Percentiles rank a stretch among this genome's conserved stretches.
These are phyloP conservation scores for Coptodon bakossiorum DNA, from an alignment of 2,113 vertebrate species.

Conservation along the genomic window DNA sequence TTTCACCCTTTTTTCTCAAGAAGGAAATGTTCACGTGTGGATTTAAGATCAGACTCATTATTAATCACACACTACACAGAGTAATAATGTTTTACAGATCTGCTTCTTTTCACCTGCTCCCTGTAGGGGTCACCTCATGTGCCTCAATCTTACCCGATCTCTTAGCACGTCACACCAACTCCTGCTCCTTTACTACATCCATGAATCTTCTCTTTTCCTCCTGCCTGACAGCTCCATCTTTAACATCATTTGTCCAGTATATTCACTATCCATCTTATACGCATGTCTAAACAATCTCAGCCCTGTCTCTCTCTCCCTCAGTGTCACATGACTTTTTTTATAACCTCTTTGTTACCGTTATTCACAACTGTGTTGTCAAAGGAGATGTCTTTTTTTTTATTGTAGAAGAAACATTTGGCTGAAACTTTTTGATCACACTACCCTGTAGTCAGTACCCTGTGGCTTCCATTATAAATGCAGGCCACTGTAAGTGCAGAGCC, in stretches of 20 bases:
- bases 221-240: no score
- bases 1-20: not conserved
- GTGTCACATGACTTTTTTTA: not conserved
- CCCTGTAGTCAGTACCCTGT: no score
- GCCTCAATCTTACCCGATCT: not conserved
- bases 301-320: no score
- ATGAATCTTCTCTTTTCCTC: no score
- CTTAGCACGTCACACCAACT: no score
- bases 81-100: not conserved
- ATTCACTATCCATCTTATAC: no score
- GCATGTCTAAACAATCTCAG: no score
- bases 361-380: not conserved
- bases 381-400: not conserved
- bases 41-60: not conserved
- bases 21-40: not conserved
- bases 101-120: not conserved
- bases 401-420: not conserved
- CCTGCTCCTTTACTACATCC: no score
- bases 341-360: not conserved
- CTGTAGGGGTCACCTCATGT: not conserved
- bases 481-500: no score
- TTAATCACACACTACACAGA: not conserved
- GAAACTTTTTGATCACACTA: not conserved
- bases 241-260: no score
- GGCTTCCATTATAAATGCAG: no score